Conservation (phyloP, 2,113 vertebrate species). For the Cephalopterus ornatus region DNA sequence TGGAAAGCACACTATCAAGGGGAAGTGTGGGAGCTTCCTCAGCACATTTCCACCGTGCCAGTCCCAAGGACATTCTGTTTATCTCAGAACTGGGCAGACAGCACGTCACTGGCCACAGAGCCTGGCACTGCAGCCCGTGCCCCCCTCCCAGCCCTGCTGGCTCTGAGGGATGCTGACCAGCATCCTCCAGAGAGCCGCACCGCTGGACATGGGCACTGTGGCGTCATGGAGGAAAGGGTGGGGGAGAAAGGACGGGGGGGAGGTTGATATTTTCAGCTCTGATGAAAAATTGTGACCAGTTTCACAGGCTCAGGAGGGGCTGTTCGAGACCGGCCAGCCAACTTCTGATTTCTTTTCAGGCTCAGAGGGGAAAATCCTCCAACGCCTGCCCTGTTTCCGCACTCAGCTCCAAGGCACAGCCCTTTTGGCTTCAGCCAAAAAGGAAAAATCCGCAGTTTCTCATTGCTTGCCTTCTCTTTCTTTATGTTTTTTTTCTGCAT, state of each 20-base stretch:
- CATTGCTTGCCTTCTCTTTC: background rate
- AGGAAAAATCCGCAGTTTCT: constrained; percentile 24
- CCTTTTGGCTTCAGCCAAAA: background rate
- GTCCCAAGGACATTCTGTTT: constrained; percentile 20
- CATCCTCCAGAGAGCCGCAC: background rate
- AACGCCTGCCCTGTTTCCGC: constrained; percentile 17
- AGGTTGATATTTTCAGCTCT: background rate
- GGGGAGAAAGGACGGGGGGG: background rate
- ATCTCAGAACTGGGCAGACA: constrained; percentile 25
- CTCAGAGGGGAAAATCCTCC: constrained; percentile 21
- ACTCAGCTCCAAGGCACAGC: background rate
- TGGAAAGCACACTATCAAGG: background rate
- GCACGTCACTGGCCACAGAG: background rate
- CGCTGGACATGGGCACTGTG: accelerated
- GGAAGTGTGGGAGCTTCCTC: constrained; percentile 56
- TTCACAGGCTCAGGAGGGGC: background rate
- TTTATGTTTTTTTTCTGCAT: background rate
- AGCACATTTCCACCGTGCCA: accelerated
- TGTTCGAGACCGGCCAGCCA: background rate
- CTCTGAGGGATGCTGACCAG: background rate
- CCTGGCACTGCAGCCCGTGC: background rate
- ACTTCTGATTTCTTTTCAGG: constrained; percentile 15
- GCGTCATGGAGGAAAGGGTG: constrained; percentile 40
- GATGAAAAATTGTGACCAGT: background rate
- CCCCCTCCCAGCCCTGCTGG: accelerated